Evolutionary conservation across 1,140 invertebrate species (phyloP), one percentile per base, ranked within the genome.

Genomic region (Drosophila teissieri): DNA sequence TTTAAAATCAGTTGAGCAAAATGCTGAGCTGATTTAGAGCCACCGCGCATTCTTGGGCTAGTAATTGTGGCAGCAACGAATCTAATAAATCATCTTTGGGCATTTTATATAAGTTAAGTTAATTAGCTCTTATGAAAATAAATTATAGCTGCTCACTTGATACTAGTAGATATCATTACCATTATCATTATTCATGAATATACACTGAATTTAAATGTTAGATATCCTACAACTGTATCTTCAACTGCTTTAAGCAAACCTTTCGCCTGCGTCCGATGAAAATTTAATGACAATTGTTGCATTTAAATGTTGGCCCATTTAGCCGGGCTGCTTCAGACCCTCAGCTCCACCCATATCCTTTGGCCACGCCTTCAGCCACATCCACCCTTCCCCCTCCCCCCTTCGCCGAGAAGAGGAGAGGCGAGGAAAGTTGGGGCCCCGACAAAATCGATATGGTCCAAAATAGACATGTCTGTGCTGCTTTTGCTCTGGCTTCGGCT

Each of bases 211-310:
- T 27, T 7, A 31, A 31, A 8, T 27, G 27, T 6, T 27, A 6
- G 7, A 27, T 39, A n/a, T 15, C 14, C 7, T 22, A 3, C 12
- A 42, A 15, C 6, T 14, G 6, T 8, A 31, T 31, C 36, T 22
- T 49, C 24, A 7, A 40, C 17, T 39, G 31, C 78, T 78, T 85
- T 48, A 80, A 84, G 4, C n/a, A 42, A 74, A 49, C 52, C 39
- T 40, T 75, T 46, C 19, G 22, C 54, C 49, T 36, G 40, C 4
- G 31, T 34, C 46, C 62, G 44, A 67, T 78, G 54, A 78, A 86
- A 78, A 75, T 88, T 82, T 58, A 88, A 86, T 86, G 83, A 73
- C 78, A 86, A 86, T 86, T 86, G 83, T 86, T 88, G 82, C 83
- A 86, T 86, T 86, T 82, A 86, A 86, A 88, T 79, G 82, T 39